Percentiles rank a stretch among this genome's conserved stretches.
These are phyloP conservation scores for Ischnus inquisitorius DNA, from an alignment of 2,888 invertebrate species.

Conservation along the genomic window DNA sequence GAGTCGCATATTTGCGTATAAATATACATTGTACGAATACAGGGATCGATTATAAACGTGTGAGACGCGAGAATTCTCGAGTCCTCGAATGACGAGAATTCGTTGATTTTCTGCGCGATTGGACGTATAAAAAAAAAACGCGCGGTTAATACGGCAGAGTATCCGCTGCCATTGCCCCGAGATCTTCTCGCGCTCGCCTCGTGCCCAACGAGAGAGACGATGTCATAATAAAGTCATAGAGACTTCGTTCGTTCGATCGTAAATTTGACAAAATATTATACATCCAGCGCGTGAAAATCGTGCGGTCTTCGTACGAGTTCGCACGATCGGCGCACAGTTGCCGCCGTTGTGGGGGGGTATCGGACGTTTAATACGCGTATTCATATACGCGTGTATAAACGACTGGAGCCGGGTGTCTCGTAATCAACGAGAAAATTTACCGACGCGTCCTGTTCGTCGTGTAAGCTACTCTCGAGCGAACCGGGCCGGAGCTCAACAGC, in stretches of 20 bases:
- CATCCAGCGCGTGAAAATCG: conserved; percentile 53
- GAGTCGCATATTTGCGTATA: background rate
- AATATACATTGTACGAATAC: conserved; percentile 2
- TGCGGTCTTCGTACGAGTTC: conserved; percentile 70
- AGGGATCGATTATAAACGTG: background rate
- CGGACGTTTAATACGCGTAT: background rate
- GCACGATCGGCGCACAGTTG: conserved; percentile 50
- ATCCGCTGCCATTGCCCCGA: conserved; percentile 34
- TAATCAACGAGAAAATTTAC: conserved; percentile 80
- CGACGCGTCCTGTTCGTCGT: conserved; percentile 76
- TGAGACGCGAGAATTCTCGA: background rate
- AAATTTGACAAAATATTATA: conserved; percentile 82
- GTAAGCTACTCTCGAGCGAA: conserved; percentile 45
- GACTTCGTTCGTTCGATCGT: conserved; percentile 74
- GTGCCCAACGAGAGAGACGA: conserved; percentile 47
- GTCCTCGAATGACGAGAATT: background rate
- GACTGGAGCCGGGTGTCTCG: conserved; percentile 71
- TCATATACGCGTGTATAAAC: conserved; percentile 7
- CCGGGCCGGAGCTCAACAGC: conserved; percentile 39
- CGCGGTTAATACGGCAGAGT: conserved; percentile 45
- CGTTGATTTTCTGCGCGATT: background rate
- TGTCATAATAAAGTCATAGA: conserved; percentile 82
- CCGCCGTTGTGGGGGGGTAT: background rate
- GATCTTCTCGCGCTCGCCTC: conserved; percentile 57
- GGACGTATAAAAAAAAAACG: conserved; percentile 3